Evolutionary conservation across 2,888 invertebrate genomes (phyloP), one percentile per base, ranked within the genome.

Genomic region (Xanthorhoe spadicearia): DNA sequence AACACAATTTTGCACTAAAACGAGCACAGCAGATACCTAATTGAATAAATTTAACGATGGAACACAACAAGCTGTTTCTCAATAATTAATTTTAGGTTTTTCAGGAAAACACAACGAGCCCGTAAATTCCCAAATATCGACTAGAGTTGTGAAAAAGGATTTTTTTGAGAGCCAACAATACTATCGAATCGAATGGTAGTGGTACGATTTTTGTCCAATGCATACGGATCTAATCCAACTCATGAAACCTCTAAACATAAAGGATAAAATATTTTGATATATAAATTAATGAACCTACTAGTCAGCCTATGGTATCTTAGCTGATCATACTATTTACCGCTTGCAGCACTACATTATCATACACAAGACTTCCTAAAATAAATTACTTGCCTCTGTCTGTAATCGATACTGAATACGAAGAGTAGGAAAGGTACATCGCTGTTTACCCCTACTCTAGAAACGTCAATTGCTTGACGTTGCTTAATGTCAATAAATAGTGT

Each of bases 1-100:
- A 61, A 57, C 49, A 63, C 51, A 63, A 54, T 15, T 23, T 32
- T 23, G 8, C 57, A 58, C 64, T 38, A 19, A 53, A 48, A 35
- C 46, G 10, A 62, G 49, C 43, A 9, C 17, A 3, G 10, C 8
- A 23, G 23, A 1, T 23, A 4, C 1, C 23, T 23, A 4, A 19
- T 8, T 51, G n/a, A 46, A 46, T 62, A 15, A 15, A 1, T 2
- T 28, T n/a, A 43, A 38, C n/a, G 13, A 28, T 32, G 18, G 38
- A 43, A 43, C 13, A 13, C 4, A 13, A 17, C 13, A 38, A n/a
- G 32, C 10, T 7, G 18, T 17, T 56, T 8, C 9, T 13, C 10
- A 48, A 28, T n/a, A 48, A 28, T n/a, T 49, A 28, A 49, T 32
- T 57, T 28, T n/a, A 13, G 28, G 18, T 57, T 57, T 52, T 43